A percentile compares a stretch with the other conserved stretches of the same genome.
Evolutionary conservation across 2,113 vertebrate genomes (phyloP).

Genomic region (Fulmarus glacialis): DNA sequence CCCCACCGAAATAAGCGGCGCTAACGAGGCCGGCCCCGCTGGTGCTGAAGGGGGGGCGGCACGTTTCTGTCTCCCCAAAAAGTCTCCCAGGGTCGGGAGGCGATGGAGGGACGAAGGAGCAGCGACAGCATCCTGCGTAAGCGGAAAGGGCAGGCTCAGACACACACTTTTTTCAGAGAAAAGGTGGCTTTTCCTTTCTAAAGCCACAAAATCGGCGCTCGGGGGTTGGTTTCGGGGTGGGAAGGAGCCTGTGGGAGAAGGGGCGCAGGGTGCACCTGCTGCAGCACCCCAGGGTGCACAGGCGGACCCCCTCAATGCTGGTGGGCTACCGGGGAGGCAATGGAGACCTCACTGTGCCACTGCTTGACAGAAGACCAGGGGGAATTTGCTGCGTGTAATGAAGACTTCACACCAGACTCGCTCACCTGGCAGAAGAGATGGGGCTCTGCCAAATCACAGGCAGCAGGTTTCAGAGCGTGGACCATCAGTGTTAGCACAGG

Average conservation of each 20-base stretch:
- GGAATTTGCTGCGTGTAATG: not conserved
- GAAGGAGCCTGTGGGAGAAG: not conserved
- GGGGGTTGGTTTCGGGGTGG: not conserved
- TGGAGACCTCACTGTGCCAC: not conserved
- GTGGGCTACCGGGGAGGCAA: fast-evolving
- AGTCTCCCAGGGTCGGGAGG: fast-evolving
- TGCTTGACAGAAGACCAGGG: not conserved
- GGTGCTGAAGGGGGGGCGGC: not conserved
- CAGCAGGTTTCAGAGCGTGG: not conserved
- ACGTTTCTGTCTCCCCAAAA: not conserved
- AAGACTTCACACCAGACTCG: not conserved
- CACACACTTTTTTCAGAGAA: fast-evolving
- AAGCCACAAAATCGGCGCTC: fast-evolving
- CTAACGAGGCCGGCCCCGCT: fast-evolving
- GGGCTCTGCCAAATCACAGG: not conserved
- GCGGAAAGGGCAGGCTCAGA: not conserved
- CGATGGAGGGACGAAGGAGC: fast-evolving
- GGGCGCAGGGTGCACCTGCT: too few relatives aligned
- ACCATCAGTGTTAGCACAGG: not conserved
- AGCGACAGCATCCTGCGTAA: fast-evolving
- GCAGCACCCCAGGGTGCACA: not conserved
- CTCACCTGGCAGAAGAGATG: not conserved
- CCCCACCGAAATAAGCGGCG: not conserved
- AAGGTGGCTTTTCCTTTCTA: not conserved
- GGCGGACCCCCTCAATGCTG: not conserved